Base-by-base conservation (phyloP, 2,797 vertebrate genomes). In the Gila robusta region DNA sequence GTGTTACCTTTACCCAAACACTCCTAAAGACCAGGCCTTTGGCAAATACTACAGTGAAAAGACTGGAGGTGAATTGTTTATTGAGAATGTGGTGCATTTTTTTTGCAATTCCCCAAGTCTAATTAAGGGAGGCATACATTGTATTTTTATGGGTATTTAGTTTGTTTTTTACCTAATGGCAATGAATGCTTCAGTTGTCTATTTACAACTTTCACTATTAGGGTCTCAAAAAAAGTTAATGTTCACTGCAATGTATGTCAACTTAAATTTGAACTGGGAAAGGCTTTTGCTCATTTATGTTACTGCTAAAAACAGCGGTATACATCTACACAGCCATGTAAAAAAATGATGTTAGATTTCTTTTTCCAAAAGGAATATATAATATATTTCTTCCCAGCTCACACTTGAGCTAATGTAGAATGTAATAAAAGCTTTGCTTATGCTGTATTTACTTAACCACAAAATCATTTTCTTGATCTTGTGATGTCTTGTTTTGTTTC, bases 1-100 rank as follows among this genome's bases (percentile, higher is more conserved):
- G 1, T 87, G 91, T 47, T 98, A 94, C 91, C 94, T 99, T 5
- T 98, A 98, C 91, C 98, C 98, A 0, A 69, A 94, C 90, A 97
- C 10, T 0, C 91, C 96, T 12, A 97, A 96, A 28, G 96, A 98
- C 0, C 85, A 96, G 84, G 98, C 97, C 26, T 98, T 99, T 0
- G 94, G 96, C 37, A 94, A 94, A 88, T 98, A 97, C 92, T 98
- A 97, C 91, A 91, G 92, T 11, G 92, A 96, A 4, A 94, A 91
- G 88, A 90, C 0, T 32, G 94, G 95, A 92, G 91, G 96, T 96
- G 90, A 92, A 86, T 1, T 6, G 26, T 9, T 80, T 23, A 12
- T 32, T 71, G 6, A 14, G 64, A 37, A 56, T 52, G 14, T 39
- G n/a, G 16, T 81, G 23, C 14, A 71, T 66, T 77, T 66, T 32